Evolutionary conservation across 2,888 invertebrate species (phyloP).

Genomic region (Acanthosoma haemorrhoidale): DNA sequence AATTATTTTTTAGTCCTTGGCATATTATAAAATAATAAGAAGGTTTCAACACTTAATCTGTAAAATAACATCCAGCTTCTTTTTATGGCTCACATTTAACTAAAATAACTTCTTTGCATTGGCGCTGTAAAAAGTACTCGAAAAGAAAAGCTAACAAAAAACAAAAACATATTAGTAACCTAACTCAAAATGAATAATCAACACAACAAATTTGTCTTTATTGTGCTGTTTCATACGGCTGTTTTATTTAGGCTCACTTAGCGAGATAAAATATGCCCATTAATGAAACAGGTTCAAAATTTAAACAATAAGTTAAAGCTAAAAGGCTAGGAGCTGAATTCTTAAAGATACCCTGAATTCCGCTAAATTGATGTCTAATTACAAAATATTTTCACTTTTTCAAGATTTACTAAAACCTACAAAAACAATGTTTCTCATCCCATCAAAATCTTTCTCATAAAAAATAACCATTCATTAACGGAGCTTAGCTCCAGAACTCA

Average conservation of each 20-base stretch:
- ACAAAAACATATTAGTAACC: no score
- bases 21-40: no score
- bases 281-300: neutral
- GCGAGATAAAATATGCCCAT: neutral
- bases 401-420: neutral
- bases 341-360: conserved; percentile 7
- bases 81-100: no score
- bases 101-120: no score
- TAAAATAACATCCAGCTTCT: no score
- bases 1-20: no score
- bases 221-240: no score
- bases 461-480: neutral
- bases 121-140: no score
- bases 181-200: no score
- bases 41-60: no score
- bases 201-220: no score
- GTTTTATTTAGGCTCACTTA: neutral
- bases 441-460: neutral
- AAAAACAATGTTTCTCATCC: neutral
- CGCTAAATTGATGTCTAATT: neutral
- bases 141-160: no score
- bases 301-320: neutral
- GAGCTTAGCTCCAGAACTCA: neutral
- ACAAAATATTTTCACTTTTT: neutral
- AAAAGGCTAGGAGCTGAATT: neutral